Conservation (phyloP, 2,113 vertebrate species). For the Spea multiplicata region DNA sequence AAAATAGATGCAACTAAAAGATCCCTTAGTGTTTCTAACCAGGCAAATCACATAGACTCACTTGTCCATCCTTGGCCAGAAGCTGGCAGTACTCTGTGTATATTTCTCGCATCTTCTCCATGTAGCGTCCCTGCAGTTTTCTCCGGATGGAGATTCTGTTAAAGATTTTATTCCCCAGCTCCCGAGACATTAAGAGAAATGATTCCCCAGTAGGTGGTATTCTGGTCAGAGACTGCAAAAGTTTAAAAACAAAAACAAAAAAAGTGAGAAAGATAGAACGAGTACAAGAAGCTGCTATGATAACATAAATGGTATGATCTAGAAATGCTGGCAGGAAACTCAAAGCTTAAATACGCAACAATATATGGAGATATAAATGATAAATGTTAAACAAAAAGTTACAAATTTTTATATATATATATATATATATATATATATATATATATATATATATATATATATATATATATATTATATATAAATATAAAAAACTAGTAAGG, state of each 20-base stretch:
- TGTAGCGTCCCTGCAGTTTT: constrained; percentile 61
- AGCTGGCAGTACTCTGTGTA: constrained; percentile 74
- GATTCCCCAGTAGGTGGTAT: constrained; percentile 80
- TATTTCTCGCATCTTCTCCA: constrained; percentile 66
- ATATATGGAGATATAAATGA: no score
- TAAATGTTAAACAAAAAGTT: no score
- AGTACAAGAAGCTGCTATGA: neutral
- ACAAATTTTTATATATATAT: no score
- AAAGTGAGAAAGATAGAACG: neutral
- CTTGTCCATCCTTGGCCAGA: constrained; percentile 78
- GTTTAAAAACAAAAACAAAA: neutral
- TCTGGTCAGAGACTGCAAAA: constrained; percentile 67
- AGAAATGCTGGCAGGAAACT: no score
- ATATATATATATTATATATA: no score
- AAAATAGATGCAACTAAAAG: neutral
- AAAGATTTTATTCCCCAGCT: constrained; percentile 72
- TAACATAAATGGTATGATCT: no score
- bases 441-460: no score
- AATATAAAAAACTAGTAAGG: no score
- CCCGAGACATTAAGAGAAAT: constrained; percentile 66
- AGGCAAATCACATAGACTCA: constrained; percentile 49
- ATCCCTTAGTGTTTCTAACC: neutral
- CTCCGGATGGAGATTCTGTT: constrained; percentile 67
- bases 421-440: no score
- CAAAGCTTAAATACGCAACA: no score